Base-by-base conservation (phyloP, 2,797 vertebrate species). In the Orientallactaga sibirica region DNA sequence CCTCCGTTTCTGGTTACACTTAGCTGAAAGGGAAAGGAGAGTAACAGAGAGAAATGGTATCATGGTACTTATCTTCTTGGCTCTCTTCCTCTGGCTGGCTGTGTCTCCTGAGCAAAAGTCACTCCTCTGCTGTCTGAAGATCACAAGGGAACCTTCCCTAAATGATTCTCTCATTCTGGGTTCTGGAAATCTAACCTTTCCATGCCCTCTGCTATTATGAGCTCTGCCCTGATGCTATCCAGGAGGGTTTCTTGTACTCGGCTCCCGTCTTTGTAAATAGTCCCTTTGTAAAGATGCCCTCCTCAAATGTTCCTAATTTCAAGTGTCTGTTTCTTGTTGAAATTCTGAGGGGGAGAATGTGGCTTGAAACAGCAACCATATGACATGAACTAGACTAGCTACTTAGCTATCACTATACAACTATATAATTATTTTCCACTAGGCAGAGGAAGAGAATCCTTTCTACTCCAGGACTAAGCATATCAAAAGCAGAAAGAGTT, bases 351-450 rank as follows among this genome's bases (percentile, higher is more conserved):
- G 48, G 76, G 43, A 91, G 15, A 81, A 75, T 61, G 67, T 64
- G 55, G 14, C 91, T 94, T 78, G 62, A 87, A 88, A 81, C 12
- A 92, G 74, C 37, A 84, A 48, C 77, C 68, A 91, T 87, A 71
- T 70, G 48, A 29, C 91, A 77, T 74, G 73, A 93, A 80, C 61
- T 78, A n/a, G 43, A 43, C 78, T 77, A 83, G 68, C 61, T 7
- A 55, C 61, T 15, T 22, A 71, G 66, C 29, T 41, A 48, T 61
- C 61, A 25, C 43, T 16, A 61, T 14, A 68, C 12, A 41, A 27
- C 18, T 62, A 10, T 22, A 68, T 33, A 12, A 68, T 70, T 75
- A 33, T 88, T 24, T n/a, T 27, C 7, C 6, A 75, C 33, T 62
- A 81, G 68, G 15, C 18, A 82, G 33, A 74, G 18, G 24, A 78